Conservation (phyloP, 2,888 invertebrate species). For the Cephus runcator region DNA sequence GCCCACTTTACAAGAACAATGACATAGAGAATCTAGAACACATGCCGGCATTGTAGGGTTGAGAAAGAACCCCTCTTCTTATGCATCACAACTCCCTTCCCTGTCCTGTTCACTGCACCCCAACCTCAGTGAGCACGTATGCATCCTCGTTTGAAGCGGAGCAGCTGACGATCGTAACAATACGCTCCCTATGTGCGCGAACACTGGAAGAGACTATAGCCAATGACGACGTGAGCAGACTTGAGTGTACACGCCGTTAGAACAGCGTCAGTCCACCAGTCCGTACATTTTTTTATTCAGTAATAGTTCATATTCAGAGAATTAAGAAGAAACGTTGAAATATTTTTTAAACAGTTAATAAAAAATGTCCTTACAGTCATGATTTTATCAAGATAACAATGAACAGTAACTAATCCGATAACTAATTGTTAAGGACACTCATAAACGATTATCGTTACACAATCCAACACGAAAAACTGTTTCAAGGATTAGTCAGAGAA, state of each 20-base stretch:
- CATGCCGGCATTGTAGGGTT: constrained; percentile 23
- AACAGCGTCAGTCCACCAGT: background rate
- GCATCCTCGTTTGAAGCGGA: constrained; percentile 30
- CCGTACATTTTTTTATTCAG: background rate
- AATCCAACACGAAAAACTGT: background rate
- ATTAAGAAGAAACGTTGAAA: too few species aligned
- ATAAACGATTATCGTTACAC: background rate
- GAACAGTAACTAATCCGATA: background rate
- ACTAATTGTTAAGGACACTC: background rate
- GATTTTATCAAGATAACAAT: background rate
- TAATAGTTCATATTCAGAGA: background rate
- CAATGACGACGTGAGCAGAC: background rate
- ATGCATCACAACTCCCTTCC: constrained; percentile 19
- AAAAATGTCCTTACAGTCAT: background rate
- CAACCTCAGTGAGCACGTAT: constrained; percentile 6
- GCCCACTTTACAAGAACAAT: constrained; percentile 30
- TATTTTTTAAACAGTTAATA: background rate
- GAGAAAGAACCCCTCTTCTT: constrained; percentile 27
- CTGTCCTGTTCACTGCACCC: constrained; percentile 12
- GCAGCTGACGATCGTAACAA: constrained; percentile 46
- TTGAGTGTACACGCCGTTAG: background rate
- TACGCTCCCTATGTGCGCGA: constrained; percentile 25
- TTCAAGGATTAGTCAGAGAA: background rate
- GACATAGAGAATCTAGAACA: constrained; percentile 21
- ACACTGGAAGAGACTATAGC: background rate